These are phyloP conservation scores for Bettongia penicillata DNA, from an alignment of 2,113 vertebrate genomes.

Conservation along the genomic window DNA sequence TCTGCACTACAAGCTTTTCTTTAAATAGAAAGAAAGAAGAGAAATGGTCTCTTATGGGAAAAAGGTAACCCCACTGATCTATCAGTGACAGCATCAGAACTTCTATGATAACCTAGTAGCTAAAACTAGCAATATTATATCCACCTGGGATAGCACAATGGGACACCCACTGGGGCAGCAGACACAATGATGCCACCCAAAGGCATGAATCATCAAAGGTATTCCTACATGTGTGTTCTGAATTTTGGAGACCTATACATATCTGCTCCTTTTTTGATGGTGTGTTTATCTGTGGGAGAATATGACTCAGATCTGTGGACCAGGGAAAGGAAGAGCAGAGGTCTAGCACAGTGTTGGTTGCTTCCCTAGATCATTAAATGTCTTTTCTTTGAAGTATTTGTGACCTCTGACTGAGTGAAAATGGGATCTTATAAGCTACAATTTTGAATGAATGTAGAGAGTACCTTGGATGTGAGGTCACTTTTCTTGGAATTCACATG, in stretches of 20 bases:
- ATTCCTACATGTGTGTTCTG: not conserved
- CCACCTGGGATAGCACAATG: not conserved
- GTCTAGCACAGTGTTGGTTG: not conserved
- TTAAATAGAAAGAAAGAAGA: not conserved
- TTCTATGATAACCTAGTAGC: not conserved
- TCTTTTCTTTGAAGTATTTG: not conserved
- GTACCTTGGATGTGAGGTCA: not conserved
- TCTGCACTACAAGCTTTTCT: not conserved
- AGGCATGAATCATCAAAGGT: not conserved
- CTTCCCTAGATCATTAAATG: not conserved
- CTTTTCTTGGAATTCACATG: not conserved
- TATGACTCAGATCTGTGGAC: not conserved
- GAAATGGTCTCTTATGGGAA: not conserved
- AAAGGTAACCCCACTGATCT: not conserved
- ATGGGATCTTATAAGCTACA: not conserved
- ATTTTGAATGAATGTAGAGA: not conserved
- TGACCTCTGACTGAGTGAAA: not conserved
- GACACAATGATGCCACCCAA: not conserved
- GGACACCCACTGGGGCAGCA: no score
- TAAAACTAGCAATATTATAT: not conserved
- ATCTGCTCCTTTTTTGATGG: not conserved
- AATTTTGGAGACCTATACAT: not conserved
- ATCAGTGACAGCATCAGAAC: not conserved
- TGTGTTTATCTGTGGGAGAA: not conserved
- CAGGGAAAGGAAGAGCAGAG: not conserved